A percentile compares a stretch with the other conserved stretches of the same genome.
phyloP scores from a whole-genome alignment of 2,888 invertebrate species.

The Agrotis exclamationis region DNA sequence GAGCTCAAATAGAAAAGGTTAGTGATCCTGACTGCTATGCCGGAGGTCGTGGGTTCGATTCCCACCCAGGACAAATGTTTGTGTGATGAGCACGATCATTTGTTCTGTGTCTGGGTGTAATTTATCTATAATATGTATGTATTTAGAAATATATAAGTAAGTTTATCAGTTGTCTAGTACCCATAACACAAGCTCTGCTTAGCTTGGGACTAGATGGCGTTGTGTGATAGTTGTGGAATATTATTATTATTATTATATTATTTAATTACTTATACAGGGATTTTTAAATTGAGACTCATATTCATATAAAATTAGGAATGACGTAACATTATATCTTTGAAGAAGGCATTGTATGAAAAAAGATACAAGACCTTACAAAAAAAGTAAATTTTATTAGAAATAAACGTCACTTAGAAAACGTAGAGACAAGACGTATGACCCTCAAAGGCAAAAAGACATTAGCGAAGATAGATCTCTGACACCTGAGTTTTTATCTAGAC shows the following conservation, averaged over 20 bases:
- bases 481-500: conserved; percentile 58
- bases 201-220: too few relatives aligned
- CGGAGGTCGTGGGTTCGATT: too few relatives aligned
- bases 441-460: conserved; percentile 55
- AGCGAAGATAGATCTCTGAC: conserved; percentile 55
- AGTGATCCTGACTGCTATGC: too few relatives aligned
- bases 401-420: conserved; percentile 51
- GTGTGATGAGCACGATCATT: too few relatives aligned
- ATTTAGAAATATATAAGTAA: too few relatives aligned
- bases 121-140: too few relatives aligned
- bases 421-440: conserved; percentile 47
- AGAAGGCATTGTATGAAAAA: conserved; percentile 15
- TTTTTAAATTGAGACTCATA: neutral
- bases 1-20: neutral
- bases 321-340: conserved; percentile 1
- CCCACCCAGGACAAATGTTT: too few relatives aligned
- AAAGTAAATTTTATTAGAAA: conserved; percentile 50
- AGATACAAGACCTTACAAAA: neutral
- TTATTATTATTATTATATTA: too few relatives aligned
- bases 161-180: too few relatives aligned
- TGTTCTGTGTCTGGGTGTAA: too few relatives aligned
- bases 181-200: too few relatives aligned
- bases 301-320: neutral
- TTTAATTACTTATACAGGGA: neutral
- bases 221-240: too few relatives aligned